Conservation (phyloP, 2,797 vertebrate genomes). For the Podarcis siculus region DNA sequence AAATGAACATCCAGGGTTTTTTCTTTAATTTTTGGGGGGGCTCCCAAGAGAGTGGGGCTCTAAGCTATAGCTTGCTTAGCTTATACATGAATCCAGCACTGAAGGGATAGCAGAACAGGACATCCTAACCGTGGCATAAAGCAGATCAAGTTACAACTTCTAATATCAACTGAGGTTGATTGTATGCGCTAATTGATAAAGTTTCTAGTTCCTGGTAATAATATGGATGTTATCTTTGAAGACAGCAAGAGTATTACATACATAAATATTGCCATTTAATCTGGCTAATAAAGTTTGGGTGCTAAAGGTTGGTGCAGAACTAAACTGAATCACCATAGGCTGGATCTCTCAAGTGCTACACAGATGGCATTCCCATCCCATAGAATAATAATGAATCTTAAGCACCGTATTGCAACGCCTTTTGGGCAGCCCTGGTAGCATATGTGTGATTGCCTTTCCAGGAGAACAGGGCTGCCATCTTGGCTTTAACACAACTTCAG, state of each 20-base stretch:
- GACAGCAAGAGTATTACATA: background rate
- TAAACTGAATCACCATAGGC: slow-evolving; percentile 21
- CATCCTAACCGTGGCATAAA: background rate
- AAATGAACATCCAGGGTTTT: too few relatives aligned
- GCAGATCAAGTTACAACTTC: too few relatives aligned
- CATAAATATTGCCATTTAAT: background rate
- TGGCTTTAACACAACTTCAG: slow-evolving; percentile 1
- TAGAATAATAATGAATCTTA: background rate
- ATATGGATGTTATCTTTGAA: background rate
- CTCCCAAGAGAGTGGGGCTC: too few relatives aligned
- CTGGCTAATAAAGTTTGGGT: background rate
- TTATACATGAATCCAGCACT: too few relatives aligned
- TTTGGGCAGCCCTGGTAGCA: background rate
- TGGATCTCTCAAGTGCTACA: slow-evolving; percentile 7
- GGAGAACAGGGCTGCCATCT: slow-evolving; percentile 4
- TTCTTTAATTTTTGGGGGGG: too few relatives aligned
- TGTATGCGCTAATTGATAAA: background rate
- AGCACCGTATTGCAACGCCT: background rate
- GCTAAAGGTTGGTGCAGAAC: background rate
- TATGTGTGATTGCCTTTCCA: background rate
- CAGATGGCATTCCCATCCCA: background rate
- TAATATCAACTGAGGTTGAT: background rate
- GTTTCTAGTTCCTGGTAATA: background rate
- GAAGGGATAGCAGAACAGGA: background rate
- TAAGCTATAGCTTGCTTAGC: too few relatives aligned